Percentiles rank a stretch among this genome's conserved stretches.
Evolutionary conservation across 2,888 invertebrate genomes (phyloP).

Genomic region (Platycheirus albimanus): DNA sequence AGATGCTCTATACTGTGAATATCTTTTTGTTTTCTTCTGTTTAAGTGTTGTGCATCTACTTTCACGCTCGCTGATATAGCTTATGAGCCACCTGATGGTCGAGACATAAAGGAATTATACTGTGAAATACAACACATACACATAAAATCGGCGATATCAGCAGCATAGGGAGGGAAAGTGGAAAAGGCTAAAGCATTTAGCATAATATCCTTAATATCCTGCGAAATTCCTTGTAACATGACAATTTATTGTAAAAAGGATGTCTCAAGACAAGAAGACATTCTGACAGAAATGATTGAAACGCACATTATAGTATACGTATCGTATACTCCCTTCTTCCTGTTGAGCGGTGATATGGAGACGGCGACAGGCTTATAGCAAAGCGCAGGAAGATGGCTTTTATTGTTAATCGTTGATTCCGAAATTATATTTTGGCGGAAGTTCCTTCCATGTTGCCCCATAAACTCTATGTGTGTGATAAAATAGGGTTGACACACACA

Average conservation of each 20-base stretch:
- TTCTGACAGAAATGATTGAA: neutral
- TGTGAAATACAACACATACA: no score
- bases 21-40: no score
- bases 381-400: neutral
- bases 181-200: no score
- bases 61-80: neutral
- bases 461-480: neutral
- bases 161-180: no score
- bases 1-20: no score
- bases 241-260: neutral
- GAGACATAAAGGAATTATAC: constrained; percentile 32
- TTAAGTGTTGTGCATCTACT: constrained; percentile 22
- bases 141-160: no score
- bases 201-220: no score
- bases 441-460: neutral
- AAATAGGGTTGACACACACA: constrained; percentile 21
- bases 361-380: neutral
- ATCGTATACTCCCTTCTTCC: no score
- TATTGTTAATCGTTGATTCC: constrained; percentile 18
- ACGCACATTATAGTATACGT: no score
- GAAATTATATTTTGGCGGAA: constrained; percentile 21
- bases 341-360: no score
- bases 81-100: constrained; percentile 39
- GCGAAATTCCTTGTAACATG: no score
- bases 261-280: neutral